phyloP scores from a whole-genome alignment of 2,797 vertebrate genomes.

The Spinus pinus region DNA sequence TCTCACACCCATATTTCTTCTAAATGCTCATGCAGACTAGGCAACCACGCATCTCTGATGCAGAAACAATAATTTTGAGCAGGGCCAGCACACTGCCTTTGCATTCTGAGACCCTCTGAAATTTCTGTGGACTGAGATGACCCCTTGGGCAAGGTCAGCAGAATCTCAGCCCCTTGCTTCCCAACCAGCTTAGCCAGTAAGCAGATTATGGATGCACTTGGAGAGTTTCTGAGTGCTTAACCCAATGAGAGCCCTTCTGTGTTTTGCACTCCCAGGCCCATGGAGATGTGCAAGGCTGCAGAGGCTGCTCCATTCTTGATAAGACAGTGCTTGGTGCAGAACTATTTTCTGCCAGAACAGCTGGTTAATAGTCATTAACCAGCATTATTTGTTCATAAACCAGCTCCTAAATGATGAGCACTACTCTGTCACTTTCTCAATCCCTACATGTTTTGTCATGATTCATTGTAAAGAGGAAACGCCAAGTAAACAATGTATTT shows the following conservation, averaged over 20 bases:
- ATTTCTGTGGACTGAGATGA: neutral
- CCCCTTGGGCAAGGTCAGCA: neutral
- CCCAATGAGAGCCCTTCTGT: neutral
- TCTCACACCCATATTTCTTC: neutral
- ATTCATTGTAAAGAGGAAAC: neutral
- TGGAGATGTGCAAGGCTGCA: neutral
- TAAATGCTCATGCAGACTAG: neutral
- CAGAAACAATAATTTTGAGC: neutral
- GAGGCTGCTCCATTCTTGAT: neutral
- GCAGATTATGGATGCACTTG: neutral
- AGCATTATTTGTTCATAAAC: neutral
- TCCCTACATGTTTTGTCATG: neutral
- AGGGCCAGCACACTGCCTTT: accelerated
- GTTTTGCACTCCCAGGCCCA: neutral
- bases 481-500: neutral
- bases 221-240: slow-evolving; percentile 29
- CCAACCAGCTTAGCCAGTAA: slow-evolving; percentile 50
- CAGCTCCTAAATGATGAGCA: neutral
- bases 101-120: neutral
- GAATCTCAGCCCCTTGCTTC: neutral
- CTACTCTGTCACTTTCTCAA: neutral
- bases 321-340: accelerated
- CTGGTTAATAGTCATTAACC: neutral
- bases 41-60: neutral
- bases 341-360: neutral